phyloP scores from a whole-genome alignment of 2,797 vertebrate genomes.

The Crax fasciolata region DNA sequence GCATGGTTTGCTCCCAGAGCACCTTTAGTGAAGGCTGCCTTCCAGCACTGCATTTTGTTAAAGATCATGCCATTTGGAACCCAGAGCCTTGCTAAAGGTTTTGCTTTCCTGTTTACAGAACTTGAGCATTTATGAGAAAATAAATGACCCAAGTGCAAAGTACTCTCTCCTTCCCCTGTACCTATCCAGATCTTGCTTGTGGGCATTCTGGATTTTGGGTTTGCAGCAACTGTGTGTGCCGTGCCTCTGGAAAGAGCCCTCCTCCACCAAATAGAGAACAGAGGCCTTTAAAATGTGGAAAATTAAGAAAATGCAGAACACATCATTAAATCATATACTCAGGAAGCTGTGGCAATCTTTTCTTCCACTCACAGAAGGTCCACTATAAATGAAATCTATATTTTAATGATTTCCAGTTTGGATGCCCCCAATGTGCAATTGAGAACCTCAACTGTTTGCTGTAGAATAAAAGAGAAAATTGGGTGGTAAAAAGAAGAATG shows the following conservation, averaged over 20 bases:
- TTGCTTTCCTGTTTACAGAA: not conserved
- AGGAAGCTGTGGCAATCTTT: slow-evolving; percentile 80
- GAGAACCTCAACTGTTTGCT: slow-evolving; percentile 60
- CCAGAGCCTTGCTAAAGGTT: not conserved
- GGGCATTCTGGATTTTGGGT: not conserved
- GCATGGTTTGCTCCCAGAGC: rapidly evolving
- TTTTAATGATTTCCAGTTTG: slow-evolving; percentile 84
- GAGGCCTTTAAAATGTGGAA: slow-evolving; percentile 82
- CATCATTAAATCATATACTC: slow-evolving; percentile 78
- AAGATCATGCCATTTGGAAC: not conserved
- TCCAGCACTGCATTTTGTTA: not conserved
- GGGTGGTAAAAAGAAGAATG: slow-evolving; percentile 80
- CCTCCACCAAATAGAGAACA: slow-evolving; percentile 73
- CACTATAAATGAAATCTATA: slow-evolving; percentile 77
- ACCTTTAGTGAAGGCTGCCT: rapidly evolving
- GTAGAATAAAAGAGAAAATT: slow-evolving; percentile 74
- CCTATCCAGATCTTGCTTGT: not conserved
- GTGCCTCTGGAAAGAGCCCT: slow-evolving; percentile 27
- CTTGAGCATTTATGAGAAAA: not conserved
- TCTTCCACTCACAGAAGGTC: slow-evolving; percentile 80
- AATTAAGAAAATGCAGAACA: slow-evolving; percentile 83
- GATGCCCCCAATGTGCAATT: slow-evolving; percentile 49
- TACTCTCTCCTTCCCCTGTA: not conserved
- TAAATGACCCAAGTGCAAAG: not conserved
- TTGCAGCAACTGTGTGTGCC: not conserved